Conservation (phyloP, 2,888 invertebrate species). For the Clusia tigrina region DNA sequence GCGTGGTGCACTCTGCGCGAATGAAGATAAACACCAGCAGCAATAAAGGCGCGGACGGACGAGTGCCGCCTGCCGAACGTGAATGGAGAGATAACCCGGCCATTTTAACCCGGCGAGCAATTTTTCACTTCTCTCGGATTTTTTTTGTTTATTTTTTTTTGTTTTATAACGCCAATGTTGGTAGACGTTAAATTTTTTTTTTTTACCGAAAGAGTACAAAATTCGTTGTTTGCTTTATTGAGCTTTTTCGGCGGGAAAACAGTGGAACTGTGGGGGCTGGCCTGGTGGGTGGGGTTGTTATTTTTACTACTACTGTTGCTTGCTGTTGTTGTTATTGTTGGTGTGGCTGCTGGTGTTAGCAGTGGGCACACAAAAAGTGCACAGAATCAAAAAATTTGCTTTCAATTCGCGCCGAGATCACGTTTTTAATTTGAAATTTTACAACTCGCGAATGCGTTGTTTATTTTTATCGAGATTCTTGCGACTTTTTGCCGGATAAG, state of each 20-base stretch:
- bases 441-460: slow-evolving; percentile 56
- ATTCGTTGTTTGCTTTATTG: slow-evolving; percentile 48
- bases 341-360: not conserved
- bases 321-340: no score
- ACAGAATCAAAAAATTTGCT: slow-evolving; percentile 57
- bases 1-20: slow-evolving; percentile 46
- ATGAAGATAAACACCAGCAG: slow-evolving; percentile 45
- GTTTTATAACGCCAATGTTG: slow-evolving; percentile 47
- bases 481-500: not conserved
- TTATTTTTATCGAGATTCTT: slow-evolving; percentile 49
- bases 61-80: slow-evolving; percentile 24
- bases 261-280: not conserved
- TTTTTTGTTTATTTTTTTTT: slow-evolving; percentile 16
- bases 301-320: not conserved
- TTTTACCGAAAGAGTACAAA: not conserved
- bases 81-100: slow-evolving; percentile 57
- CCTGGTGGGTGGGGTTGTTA: not conserved
- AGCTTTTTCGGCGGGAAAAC: slow-evolving; percentile 50
- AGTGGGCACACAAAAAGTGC: not conserved
- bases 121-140: slow-evolving; percentile 52
- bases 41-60: not conserved
- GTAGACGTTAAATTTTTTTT: not conserved
- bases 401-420: slow-evolving; percentile 61
- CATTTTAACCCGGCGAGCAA: slow-evolving; percentile 45
- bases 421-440: slow-evolving; percentile 64